Conservation (phyloP, 2,797 vertebrate genomes). For the Odontamblyopus rebecca region DNA sequence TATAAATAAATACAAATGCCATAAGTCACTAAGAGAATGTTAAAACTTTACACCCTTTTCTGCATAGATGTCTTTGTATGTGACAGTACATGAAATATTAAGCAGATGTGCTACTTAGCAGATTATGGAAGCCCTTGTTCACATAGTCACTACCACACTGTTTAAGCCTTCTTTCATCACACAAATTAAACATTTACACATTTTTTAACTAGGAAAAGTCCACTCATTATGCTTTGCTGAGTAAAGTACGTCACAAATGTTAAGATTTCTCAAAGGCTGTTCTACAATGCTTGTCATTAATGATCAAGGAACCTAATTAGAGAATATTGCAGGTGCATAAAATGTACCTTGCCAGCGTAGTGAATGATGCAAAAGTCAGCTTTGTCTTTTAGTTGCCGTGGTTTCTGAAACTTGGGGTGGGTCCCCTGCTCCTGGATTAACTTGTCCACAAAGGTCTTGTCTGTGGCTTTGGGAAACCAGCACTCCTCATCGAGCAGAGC, state of each 20-base stretch:
- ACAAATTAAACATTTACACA: not conserved
- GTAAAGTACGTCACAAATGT: not conserved
- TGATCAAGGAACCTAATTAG: not conserved
- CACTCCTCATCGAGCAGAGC: conserved; percentile 97
- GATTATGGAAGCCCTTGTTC: conserved; percentile 3
- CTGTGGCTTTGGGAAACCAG: conserved; percentile 99
- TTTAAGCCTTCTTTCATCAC: conserved; percentile 22
- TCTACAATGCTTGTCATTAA: not conserved
- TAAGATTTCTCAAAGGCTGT: not conserved
- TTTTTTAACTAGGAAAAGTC: not conserved
- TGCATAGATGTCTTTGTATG: not conserved
- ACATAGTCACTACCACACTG: conserved; percentile 20
- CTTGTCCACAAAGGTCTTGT: conserved; percentile 97
- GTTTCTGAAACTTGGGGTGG: conserved; percentile 96
- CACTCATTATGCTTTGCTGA: not conserved
- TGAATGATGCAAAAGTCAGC: conserved; percentile 98
- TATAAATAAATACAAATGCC: not conserved
- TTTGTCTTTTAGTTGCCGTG: conserved; percentile 96
- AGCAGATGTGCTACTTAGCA: conserved; percentile 48
- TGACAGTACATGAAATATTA: conserved; percentile 23
- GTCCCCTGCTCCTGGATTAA: conserved; percentile 95
- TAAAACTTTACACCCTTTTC: not conserved
- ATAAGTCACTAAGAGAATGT: not conserved
- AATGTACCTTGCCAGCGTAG: conserved; percentile 91
- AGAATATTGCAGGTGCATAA: conserved; percentile 9